These are phyloP conservation scores for Drosophila pullipes DNA, from an alignment of 2,888 invertebrate genomes.

Conservation along the genomic window DNA sequence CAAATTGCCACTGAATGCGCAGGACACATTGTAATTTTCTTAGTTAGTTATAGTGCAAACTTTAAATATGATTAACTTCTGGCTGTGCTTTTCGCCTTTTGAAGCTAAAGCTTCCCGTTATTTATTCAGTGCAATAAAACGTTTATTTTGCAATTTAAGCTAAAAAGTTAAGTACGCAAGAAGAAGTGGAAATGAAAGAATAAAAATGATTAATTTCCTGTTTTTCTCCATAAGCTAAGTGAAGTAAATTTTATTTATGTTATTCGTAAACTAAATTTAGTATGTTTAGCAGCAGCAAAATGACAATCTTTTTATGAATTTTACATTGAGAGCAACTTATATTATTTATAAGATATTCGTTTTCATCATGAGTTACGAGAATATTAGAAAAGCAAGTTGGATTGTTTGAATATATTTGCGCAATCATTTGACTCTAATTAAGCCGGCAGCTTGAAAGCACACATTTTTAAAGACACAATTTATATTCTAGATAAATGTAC, in stretches of 20 bases:
- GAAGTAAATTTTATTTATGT: neutral
- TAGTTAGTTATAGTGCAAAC: slow-evolving; percentile 19
- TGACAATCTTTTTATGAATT: neutral
- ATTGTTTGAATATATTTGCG: slow-evolving; percentile 18
- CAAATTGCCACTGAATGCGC: neutral
- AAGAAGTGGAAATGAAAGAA: neutral
- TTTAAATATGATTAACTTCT: slow-evolving; percentile 26
- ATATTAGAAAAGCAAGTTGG: slow-evolving; percentile 21
- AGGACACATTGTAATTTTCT: neutral
- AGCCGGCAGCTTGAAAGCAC: neutral
- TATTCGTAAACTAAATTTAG: neutral
- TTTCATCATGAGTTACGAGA: slow-evolving; percentile 40
- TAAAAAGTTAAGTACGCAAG: neutral
- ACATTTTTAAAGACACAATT: neutral
- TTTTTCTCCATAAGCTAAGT: neutral
- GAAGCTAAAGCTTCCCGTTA: neutral
- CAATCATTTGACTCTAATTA: slow-evolving; percentile 46
- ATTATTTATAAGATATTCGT: neutral
- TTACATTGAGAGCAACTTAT: neutral
- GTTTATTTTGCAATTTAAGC: neutral
- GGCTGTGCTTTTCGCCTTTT: slow-evolving; percentile 19
- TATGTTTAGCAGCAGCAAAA: neutral
- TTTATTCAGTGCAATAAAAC: slow-evolving; percentile 12
- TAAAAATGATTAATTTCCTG: neutral
- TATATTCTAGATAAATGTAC: neutral